A percentile compares a stretch with the other conserved stretches of the same genome.
Evolutionary conservation across 2,113 vertebrate genomes (phyloP).

Genomic region (Noctilio leporinus): DNA sequence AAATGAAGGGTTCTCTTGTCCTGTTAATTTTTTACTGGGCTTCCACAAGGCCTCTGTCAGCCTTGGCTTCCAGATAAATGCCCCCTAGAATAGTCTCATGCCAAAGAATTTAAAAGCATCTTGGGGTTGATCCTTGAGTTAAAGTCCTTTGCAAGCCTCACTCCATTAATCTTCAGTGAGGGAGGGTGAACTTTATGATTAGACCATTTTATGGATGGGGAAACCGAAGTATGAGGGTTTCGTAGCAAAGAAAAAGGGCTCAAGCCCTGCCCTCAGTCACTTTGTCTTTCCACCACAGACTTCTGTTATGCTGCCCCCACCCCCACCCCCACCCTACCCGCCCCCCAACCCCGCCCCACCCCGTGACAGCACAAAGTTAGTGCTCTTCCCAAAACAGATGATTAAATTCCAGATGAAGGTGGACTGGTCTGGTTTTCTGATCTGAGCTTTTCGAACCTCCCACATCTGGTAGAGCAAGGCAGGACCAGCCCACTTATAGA

Average conservation of each 20-base stretch:
- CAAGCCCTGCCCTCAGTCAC: too few relatives aligned
- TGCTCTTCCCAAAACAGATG: neutral
- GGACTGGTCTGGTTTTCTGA: neutral
- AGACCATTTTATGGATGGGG: neutral
- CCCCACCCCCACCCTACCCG: too few relatives aligned
- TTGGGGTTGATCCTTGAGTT: neutral
- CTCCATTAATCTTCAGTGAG: neutral
- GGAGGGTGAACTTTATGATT: neutral
- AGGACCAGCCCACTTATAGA: neutral
- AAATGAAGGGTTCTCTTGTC: neutral
- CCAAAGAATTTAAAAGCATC: neutral
- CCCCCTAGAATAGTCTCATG: neutral
- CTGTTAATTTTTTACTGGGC: neutral
- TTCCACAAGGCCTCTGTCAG: neutral
- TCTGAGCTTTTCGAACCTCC: neutral
- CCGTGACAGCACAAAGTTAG: accelerated
- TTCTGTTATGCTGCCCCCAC: neutral
- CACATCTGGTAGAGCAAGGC: neutral
- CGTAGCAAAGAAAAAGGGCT: neutral
- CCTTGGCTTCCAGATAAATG: neutral
- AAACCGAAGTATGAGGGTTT: neutral
- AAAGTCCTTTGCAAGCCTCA: neutral
- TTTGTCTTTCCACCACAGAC: neutral
- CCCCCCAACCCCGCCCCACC: too few relatives aligned
- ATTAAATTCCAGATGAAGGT: neutral